phyloP scores from a whole-genome alignment of 92 coral and sea anemone species.

The Epizoanthus ramosus region DNA sequence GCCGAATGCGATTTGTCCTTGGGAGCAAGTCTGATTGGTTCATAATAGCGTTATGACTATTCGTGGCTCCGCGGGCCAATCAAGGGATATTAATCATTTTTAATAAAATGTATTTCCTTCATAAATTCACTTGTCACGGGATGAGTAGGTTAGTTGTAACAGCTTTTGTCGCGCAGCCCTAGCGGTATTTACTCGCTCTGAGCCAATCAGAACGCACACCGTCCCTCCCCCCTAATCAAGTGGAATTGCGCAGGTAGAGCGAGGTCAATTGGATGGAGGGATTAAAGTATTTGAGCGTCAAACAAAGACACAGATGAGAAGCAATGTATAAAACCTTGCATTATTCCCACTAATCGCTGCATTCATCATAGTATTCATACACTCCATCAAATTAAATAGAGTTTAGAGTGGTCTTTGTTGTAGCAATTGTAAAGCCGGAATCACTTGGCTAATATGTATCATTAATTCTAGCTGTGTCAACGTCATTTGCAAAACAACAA shows the following conservation, averaged over 20 bases:
- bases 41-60: slow-evolving; percentile 41
- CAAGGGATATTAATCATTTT: slow-evolving; percentile 68
- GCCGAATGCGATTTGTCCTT: slow-evolving; percentile 43
- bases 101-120: slow-evolving; percentile 56
- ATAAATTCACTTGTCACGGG: slow-evolving; percentile 42
- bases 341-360: neutral
- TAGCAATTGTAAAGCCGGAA: neutral
- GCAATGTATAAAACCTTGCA: slow-evolving; percentile 13
- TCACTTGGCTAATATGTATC: neutral
- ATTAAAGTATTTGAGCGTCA: slow-evolving; percentile 20
- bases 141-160: neutral
- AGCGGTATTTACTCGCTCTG: neutral
- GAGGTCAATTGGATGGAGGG: slow-evolving; percentile 17
- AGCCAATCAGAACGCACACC: neutral
- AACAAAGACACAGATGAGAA: slow-evolving; percentile 12
- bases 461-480: slow-evolving; percentile 37
- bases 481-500: slow-evolving; percentile 22
- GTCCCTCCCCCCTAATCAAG: slow-evolving; percentile 39
- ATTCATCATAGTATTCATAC: slow-evolving; percentile 3
- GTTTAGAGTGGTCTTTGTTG: slow-evolving; percentile 13
- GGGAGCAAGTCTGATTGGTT: slow-evolving; percentile 60
- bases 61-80: slow-evolving; percentile 69
- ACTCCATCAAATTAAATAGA: slow-evolving; percentile 27
- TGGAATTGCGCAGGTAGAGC: slow-evolving; percentile 23
- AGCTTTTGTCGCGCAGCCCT: slow-evolving; percentile 5